Conservation (phyloP, 2,888 invertebrate genomes). For the Eubasilissa splendida region DNA sequence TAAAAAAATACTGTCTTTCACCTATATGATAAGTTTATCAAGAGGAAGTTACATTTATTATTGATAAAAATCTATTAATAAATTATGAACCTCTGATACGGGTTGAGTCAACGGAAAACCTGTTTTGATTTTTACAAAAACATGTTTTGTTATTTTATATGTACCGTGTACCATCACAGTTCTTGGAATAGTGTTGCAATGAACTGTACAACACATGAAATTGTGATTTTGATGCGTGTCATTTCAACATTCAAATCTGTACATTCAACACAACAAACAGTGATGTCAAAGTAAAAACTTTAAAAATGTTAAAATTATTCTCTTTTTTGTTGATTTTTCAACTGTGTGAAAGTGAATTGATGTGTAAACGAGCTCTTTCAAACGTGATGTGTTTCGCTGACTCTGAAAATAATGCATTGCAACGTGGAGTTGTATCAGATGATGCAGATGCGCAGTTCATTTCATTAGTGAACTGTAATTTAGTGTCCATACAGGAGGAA, state of each 20-base stretch:
- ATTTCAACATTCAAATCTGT: too few relatives aligned
- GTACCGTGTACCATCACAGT: too few relatives aligned
- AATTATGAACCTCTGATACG: neutral
- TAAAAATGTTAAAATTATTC: neutral
- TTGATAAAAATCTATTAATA: neutral
- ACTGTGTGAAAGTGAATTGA: constrained; percentile 4
- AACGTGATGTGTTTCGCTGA: constrained; percentile 30
- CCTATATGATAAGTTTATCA: neutral
- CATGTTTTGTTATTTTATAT: too few relatives aligned
- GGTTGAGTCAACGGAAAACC: too few relatives aligned
- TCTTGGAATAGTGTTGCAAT: too few relatives aligned
- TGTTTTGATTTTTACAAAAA: too few relatives aligned
- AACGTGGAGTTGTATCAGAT: constrained; percentile 46
- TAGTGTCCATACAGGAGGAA: constrained; percentile 38
- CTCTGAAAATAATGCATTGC: constrained; percentile 36
- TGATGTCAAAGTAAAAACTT: neutral
- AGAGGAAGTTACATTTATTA: neutral
- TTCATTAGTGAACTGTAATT: constrained; percentile 33
- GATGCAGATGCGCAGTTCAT: constrained; percentile 36
- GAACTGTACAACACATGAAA: too few relatives aligned
- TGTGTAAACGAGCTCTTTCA: constrained; percentile 1
- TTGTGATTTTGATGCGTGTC: too few relatives aligned
- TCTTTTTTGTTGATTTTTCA: neutral
- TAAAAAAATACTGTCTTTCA: neutral
- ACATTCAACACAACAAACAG: too few relatives aligned